These are phyloP conservation scores for Morpho achilles DNA, from an alignment of 2,888 invertebrate species.

Conservation along the genomic window DNA sequence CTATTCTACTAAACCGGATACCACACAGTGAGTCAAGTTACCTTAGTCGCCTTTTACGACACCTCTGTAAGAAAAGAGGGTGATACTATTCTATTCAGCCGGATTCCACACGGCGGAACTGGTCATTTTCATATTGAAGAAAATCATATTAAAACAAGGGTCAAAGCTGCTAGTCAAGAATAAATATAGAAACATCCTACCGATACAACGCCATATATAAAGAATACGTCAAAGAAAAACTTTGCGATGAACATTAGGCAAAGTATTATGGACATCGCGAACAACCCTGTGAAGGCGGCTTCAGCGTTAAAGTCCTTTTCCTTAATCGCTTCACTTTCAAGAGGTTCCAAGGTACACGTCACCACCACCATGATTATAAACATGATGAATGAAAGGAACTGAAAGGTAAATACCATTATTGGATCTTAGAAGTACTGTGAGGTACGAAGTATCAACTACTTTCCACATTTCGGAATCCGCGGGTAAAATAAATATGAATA, in stretches of 20 bases:
- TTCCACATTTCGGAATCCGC: too few relatives aligned
- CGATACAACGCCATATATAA: conserved; percentile 53
- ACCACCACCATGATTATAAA: conserved; percentile 48
- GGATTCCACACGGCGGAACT: too few relatives aligned
- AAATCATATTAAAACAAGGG: too few relatives aligned
- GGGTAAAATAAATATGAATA: too few relatives aligned
- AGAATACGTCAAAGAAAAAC: conserved; percentile 55
- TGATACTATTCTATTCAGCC: too few relatives aligned
- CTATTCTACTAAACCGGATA: too few relatives aligned
- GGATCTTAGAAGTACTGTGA: too few relatives aligned
- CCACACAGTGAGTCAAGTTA: too few relatives aligned
- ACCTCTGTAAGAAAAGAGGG: too few relatives aligned
- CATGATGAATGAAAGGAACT: conserved; percentile 51
- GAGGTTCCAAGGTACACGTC: conserved; percentile 38
- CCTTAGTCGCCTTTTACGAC: too few relatives aligned
- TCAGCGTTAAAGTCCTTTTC: conserved; percentile 40
- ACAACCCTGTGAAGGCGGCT: conserved; percentile 52
- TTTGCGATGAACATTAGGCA: conserved; percentile 59
- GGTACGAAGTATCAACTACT: too few relatives aligned
- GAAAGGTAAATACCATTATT: conserved; percentile 24
- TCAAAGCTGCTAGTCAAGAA: neutral
- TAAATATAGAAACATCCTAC: conserved; percentile 38
- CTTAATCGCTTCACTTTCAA: conserved; percentile 19
- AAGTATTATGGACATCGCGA: conserved; percentile 60
- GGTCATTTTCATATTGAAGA: too few relatives aligned